Base-by-base conservation (phyloP, 2,113 vertebrate species). In the Onychorhynchus coronatus region DNA sequence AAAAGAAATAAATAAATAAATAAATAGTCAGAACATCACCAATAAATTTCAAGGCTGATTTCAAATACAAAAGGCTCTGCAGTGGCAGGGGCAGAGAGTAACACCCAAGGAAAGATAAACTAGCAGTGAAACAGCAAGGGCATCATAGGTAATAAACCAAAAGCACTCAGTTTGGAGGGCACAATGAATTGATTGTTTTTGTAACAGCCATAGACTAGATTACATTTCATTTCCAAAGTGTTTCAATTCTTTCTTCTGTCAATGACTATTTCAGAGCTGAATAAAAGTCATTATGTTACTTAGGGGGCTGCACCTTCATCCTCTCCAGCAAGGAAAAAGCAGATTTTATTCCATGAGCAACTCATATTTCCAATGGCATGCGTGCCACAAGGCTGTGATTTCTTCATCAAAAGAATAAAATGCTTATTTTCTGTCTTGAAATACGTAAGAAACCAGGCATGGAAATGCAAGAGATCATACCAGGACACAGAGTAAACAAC, bases 191-290 rank as follows among this genome's bases (percentile, higher is more conserved):
- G 88, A 92, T 91, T 88, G 91, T 33, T 85, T 96, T 94, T 84
- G 10, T 75, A 93, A 91, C 49, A 75, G 80, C 68, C 88, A 85
- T 10, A 89, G 49, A 91, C 93, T 93, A 94, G 84, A 96, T 86
- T 87, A 84, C 73, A 85, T 86, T 95, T 92, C 31, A 47, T 92
- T 95, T 89, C 83, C 83, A 89, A 93, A 96, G 88, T 66, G 83
- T 84, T 95, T 89, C 93, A 84, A 87, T 93, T 92, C 86, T 87
- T 95, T 87, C 91, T 92, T 84, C 93, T 91, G 85, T 91, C 92
- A 91, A 41, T 75, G 88, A 83, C 79, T 84, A 89, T 84, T 93
- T 92, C 73, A 71, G 68, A 52, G 47, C 73, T 78, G 85, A 96
- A 93, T 89, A 77, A 75, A 92, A 95, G 86, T 61, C 61, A 75